Conservation (phyloP, 2,113 vertebrate genomes). For the Enhydra lutris region DNA sequence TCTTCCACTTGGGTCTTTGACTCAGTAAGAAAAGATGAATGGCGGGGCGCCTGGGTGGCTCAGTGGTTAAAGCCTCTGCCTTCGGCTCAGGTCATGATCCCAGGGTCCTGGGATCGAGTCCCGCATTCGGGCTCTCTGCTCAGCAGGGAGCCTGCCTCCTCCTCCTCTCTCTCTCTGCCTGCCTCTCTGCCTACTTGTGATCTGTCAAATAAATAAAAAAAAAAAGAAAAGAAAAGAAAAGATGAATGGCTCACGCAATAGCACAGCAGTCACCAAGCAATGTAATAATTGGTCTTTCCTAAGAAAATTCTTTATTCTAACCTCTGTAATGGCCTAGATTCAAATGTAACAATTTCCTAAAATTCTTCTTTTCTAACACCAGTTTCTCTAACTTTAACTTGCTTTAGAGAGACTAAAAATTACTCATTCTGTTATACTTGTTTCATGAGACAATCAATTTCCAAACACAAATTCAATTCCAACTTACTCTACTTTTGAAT, state of each 20-base stretch:
- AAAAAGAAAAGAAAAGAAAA: background rate
- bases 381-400: background rate
- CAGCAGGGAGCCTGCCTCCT: too few relatives aligned
- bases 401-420: constrained; percentile 2
- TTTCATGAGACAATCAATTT: background rate
- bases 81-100: too few relatives aligned
- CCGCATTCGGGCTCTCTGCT: too few relatives aligned
- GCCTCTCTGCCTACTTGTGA: too few relatives aligned
- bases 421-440: background rate
- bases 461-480: constrained; percentile 6
- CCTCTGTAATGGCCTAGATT: constrained; percentile 2
- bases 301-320: constrained; percentile 26
- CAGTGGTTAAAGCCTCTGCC: too few relatives aligned
- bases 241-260: background rate
- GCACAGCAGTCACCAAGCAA: background rate
- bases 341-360: constrained; percentile 16
- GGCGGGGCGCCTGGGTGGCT: too few relatives aligned
- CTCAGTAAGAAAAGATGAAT: background rate
- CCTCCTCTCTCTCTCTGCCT: too few relatives aligned
- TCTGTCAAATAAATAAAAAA: too few relatives aligned
- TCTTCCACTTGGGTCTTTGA: constrained; percentile 38
- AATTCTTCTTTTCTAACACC: background rate
- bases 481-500: background rate
- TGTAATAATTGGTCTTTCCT: background rate
- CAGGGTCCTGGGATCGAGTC: too few relatives aligned